These are phyloP conservation scores for Pyralis farinalis DNA, from an alignment of 2,888 invertebrate species.

Conservation along the genomic window DNA sequence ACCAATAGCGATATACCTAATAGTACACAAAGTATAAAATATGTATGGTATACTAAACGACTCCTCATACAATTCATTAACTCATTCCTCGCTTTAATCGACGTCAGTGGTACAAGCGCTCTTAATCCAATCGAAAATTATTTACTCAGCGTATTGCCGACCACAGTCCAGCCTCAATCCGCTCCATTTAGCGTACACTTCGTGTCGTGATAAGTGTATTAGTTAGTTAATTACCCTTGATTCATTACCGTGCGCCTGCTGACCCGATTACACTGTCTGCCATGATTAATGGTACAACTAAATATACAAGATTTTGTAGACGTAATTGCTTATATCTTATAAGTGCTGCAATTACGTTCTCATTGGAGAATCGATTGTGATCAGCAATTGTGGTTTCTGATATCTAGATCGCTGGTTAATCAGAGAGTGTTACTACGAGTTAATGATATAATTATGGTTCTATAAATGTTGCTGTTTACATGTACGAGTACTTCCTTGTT, in stretches of 20 bases:
- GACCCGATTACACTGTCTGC: conserved; percentile 49
- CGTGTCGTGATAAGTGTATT: conserved; percentile 60
- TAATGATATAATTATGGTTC: conserved; percentile 5
- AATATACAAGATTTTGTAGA: conserved; percentile 50
- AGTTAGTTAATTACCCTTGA: conserved; percentile 69
- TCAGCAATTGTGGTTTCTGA: conserved; percentile 14
- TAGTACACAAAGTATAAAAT: no score
- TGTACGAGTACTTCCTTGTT: no score
- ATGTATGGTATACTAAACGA: no score
- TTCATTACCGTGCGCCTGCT: conserved; percentile 52
- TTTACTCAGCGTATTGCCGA: no score
- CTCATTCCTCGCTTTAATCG: no score
- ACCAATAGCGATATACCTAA: no score
- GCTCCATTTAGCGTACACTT: conserved; percentile 42
- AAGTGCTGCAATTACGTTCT: conserved; percentile 36
- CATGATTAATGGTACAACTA: conserved; percentile 61
- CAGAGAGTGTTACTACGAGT: conserved; percentile 4
- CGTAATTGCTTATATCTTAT: conserved; percentile 41
- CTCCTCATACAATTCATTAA: no score
- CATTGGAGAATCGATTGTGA: conserved; percentile 31
- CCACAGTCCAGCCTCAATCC: conserved; percentile 6
- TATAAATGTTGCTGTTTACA: conserved; percentile 5
- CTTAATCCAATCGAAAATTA: no score
- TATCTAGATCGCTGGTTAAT: conserved; percentile 6
- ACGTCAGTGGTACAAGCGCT: no score